Evolutionary conservation across 2,888 invertebrate species (phyloP).

Genomic region (Mesochorus sp.): DNA sequence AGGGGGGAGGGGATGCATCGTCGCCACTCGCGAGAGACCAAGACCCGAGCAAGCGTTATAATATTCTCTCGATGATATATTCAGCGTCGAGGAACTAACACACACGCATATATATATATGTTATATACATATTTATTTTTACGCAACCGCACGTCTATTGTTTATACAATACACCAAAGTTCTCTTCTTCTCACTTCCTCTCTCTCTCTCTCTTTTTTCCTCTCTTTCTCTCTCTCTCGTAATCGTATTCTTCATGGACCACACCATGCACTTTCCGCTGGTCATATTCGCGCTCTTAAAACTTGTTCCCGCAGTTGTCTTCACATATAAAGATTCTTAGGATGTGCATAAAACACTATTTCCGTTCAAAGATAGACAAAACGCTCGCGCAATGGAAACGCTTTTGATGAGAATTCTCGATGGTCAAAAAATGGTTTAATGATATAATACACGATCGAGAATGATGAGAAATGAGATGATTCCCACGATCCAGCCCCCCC

Average conservation of each 20-base stretch:
- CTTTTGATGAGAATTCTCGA: slow-evolving; percentile 2
- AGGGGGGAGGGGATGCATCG: slow-evolving; percentile 58
- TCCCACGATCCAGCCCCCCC: slow-evolving; percentile 45
- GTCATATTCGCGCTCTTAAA: slow-evolving; percentile 37
- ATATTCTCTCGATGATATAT: slow-evolving; percentile 75
- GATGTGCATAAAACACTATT: slow-evolving; percentile 17
- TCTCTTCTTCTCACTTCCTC: slow-evolving; percentile 21
- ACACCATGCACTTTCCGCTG: slow-evolving; percentile 21
- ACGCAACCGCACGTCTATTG: slow-evolving; percentile 56
- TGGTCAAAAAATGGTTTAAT: not conserved
- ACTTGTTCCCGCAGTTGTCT: slow-evolving; percentile 11
- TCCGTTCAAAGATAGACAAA: slow-evolving; percentile 4
- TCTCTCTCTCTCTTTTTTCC: not conserved
- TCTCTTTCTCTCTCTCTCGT: slow-evolving; percentile 35
- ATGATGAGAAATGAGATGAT: slow-evolving; percentile 31
- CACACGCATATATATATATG: slow-evolving; percentile 23
- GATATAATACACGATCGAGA: slow-evolving; percentile 19
- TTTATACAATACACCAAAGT: slow-evolving; percentile 46
- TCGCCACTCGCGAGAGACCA: slow-evolving; percentile 38
- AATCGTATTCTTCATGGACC: slow-evolving; percentile 46
- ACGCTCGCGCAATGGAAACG: not conserved
- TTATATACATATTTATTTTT: slow-evolving; percentile 12
- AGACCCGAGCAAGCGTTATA: slow-evolving; percentile 60
- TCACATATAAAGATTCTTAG: not conserved
- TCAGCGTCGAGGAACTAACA: slow-evolving; percentile 71